phyloP scores from a whole-genome alignment of 2,797 vertebrate genomes.

The Pangasius sanitwongsei region DNA sequence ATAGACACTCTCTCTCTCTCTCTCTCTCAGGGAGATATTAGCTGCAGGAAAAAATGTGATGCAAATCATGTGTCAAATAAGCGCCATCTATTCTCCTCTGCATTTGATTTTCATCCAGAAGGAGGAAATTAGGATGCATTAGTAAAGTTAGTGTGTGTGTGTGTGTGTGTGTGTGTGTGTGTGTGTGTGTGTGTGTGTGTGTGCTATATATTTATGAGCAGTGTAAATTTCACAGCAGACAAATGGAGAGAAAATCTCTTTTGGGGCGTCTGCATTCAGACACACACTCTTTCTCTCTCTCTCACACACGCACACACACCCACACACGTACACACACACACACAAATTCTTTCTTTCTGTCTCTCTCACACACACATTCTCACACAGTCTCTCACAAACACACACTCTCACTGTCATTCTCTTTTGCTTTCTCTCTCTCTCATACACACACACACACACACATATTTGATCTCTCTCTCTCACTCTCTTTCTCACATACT shows the following conservation, averaged over 20 bases:
- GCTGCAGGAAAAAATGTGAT: not conserved
- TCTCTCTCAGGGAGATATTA: not conserved
- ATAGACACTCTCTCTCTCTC: not conserved
- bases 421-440: not conserved
- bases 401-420: not conserved
- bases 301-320: not conserved
- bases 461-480: not conserved
- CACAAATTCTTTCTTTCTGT: not conserved
- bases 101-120: slow-evolving; percentile 15
- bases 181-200: not conserved
- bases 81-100: not conserved
- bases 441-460: not conserved
- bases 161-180: not conserved
- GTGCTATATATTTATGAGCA: not conserved
- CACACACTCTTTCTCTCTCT: not conserved
- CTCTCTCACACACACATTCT: not conserved
- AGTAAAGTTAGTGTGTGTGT: not conserved
- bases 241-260: slow-evolving; percentile 2
- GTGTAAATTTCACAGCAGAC: slow-evolving; percentile 15
- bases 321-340: slow-evolving; percentile 10
- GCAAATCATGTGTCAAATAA: slow-evolving; percentile 4
- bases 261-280: not conserved
- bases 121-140: slow-evolving; percentile 18
- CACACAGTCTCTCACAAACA: not conserved
- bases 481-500: not conserved